Percentiles rank a stretch among this genome's conserved stretches.
Evolutionary conservation across 2,888 invertebrate genomes (phyloP).

Genomic region (Cristatella mucedo): DNA sequence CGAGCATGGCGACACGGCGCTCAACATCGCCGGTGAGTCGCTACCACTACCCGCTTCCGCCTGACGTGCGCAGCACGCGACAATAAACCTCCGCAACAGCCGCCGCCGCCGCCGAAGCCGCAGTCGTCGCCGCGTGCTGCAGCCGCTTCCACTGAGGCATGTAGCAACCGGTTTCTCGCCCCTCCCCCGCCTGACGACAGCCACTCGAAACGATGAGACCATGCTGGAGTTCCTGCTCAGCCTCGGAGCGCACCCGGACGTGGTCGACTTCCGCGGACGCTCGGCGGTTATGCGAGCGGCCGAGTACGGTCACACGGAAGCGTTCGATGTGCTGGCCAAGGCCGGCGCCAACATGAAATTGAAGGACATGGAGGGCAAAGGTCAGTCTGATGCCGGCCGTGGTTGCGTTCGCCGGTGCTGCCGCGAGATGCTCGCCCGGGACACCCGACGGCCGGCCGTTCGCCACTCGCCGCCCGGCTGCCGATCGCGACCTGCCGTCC

Average conservation of each 20-base stretch:
- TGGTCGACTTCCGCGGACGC: slow-evolving; percentile 33
- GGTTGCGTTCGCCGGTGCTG: too few relatives aligned
- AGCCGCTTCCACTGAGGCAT: too few relatives aligned
- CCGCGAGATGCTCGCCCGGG: too few relatives aligned
- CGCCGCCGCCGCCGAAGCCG: too few relatives aligned
- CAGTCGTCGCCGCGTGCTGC: too few relatives aligned
- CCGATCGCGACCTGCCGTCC: too few relatives aligned
- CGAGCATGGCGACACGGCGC: slow-evolving; percentile 30
- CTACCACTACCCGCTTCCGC: too few relatives aligned
- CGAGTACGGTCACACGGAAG: slow-evolving; percentile 36
- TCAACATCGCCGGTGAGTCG: slow-evolving; percentile 22
- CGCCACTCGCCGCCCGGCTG: too few relatives aligned
- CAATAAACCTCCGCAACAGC: too few relatives aligned
- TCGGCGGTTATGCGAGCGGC: slow-evolving; percentile 37
- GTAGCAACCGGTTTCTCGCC: too few relatives aligned
- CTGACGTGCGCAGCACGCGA: not conserved
- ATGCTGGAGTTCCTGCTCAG: slow-evolving; percentile 33
- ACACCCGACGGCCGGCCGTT: too few relatives aligned
- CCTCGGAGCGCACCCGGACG: slow-evolving; percentile 38
- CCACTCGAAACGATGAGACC: slow-evolving; percentile 34
- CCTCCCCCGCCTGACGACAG: too few relatives aligned
- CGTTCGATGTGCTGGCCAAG: slow-evolving; percentile 28
- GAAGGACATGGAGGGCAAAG: slow-evolving; percentile 34
- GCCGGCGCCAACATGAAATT: slow-evolving; percentile 32
- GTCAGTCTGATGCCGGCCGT: slow-evolving; percentile 20